Conservation (phyloP, 2,888 invertebrate genomes). For the Acanthosoma haemorrhoidale region DNA sequence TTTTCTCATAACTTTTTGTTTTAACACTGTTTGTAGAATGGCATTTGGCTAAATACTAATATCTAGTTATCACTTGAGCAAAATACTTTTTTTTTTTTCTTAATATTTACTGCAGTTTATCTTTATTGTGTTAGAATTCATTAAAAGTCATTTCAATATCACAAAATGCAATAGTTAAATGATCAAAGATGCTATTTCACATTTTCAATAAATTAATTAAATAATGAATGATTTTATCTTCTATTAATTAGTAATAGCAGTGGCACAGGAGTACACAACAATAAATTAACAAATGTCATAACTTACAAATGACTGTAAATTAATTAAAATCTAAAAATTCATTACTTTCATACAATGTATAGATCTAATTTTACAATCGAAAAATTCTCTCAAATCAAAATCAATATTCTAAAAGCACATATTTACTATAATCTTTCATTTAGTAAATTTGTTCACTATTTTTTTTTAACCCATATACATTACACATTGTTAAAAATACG, state of each 20-base stretch:
- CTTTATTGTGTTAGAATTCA: background rate
- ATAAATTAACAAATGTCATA: too few relatives aligned
- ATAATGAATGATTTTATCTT: background rate
- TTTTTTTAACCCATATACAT: too few relatives aligned
- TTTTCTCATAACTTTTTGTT: background rate
- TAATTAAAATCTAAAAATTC: too few relatives aligned
- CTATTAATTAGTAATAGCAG: background rate
- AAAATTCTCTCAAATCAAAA: too few relatives aligned
- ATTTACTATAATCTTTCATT: too few relatives aligned
- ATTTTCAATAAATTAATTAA: background rate
- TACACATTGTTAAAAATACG: too few relatives aligned
- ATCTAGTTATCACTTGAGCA: background rate
- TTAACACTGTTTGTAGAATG: conserved; percentile 6
- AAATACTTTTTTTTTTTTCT: background rate
- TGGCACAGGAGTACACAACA: background rate
- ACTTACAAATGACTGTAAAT: too few relatives aligned
- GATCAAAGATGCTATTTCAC: background rate
- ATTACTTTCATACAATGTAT: too few relatives aligned
- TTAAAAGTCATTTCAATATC: background rate
- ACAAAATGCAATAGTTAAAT: background rate
- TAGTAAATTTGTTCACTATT: too few relatives aligned
- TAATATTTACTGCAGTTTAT: background rate
- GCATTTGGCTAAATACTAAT: conserved; percentile 11
- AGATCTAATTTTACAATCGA: too few relatives aligned
- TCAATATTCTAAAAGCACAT: too few relatives aligned